These are phyloP conservation scores for Phorcus lineatus DNA, from an alignment of 2,888 invertebrate species.

Conservation along the genomic window DNA sequence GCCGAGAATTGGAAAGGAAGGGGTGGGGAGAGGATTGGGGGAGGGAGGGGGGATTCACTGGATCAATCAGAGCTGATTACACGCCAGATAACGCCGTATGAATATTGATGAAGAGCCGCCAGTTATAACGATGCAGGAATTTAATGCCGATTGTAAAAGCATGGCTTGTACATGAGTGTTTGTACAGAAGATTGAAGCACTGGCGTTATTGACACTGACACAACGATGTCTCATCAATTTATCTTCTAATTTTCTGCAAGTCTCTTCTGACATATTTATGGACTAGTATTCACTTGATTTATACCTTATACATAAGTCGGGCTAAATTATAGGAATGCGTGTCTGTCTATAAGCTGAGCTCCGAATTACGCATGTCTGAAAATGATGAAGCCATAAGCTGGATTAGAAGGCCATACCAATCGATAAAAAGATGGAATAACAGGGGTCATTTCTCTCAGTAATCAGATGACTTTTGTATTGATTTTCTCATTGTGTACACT, in stretches of 20 bases:
- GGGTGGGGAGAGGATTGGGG: too few relatives aligned
- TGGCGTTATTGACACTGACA: background rate
- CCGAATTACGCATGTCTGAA: background rate
- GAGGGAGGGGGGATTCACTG: too few relatives aligned
- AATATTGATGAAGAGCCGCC: background rate
- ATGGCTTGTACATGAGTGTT: background rate
- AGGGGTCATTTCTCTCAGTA: background rate
- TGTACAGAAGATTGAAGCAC: background rate
- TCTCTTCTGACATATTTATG: too few relatives aligned
- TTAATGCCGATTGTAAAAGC: conserved; percentile 1
- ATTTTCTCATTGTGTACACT: background rate
- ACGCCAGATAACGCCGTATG: background rate
- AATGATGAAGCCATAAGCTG: background rate
- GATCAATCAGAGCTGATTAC: conserved; percentile 1
- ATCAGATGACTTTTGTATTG: background rate
- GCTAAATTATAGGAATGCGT: too few relatives aligned
- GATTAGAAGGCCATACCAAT: background rate
- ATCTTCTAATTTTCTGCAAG: too few relatives aligned
- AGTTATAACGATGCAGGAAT: background rate
- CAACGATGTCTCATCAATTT: too few relatives aligned
- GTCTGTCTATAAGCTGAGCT: too few relatives aligned
- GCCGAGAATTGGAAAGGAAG: too few relatives aligned
- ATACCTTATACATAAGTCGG: too few relatives aligned
- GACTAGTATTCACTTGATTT: too few relatives aligned
- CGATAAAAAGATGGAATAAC: background rate